Conservation (phyloP, 2,797 vertebrate genomes). For the Tangara arthus region DNA sequence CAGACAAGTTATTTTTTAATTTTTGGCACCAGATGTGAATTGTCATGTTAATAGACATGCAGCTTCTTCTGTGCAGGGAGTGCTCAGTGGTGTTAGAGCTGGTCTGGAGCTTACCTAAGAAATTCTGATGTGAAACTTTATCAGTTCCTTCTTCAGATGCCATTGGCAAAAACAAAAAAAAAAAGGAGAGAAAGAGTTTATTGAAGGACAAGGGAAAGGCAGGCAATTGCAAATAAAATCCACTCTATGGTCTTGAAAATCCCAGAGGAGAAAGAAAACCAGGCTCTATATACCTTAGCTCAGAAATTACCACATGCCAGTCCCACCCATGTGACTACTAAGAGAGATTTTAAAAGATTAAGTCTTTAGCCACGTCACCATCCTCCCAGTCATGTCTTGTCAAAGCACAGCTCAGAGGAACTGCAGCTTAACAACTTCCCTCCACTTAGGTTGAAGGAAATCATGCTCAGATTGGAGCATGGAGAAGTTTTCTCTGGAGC, state of each 20-base stretch:
- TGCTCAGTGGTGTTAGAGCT: not conserved
- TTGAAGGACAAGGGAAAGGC: not conserved
- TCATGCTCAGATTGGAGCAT: not conserved
- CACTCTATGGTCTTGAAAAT: not conserved
- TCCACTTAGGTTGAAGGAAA: not conserved
- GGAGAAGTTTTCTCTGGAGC: not conserved
- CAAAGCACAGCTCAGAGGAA: not conserved
- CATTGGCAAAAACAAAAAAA: not conserved
- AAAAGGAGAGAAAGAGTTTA: not conserved
- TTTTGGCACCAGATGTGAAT: not conserved
- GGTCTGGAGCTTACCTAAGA: not conserved
- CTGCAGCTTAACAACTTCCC: not conserved
- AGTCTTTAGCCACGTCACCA: not conserved
- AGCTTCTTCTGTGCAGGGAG: not conserved
- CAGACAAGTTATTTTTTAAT: not conserved
- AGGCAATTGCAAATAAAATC: conserved; percentile 25
- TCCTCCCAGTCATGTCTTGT: not conserved
- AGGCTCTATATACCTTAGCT: not conserved
- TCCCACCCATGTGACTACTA: not conserved
- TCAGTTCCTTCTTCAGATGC: not conserved
- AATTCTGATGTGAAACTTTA: not conserved
- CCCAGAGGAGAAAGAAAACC: not conserved
- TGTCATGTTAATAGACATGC: rapidly evolving
- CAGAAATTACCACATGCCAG: not conserved
- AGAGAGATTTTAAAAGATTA: not conserved